Evolutionary conservation across 2,888 invertebrate species (phyloP), one percentile per base, ranked within the genome.

Genomic region (Peribatodes rhomboidaria): DNA sequence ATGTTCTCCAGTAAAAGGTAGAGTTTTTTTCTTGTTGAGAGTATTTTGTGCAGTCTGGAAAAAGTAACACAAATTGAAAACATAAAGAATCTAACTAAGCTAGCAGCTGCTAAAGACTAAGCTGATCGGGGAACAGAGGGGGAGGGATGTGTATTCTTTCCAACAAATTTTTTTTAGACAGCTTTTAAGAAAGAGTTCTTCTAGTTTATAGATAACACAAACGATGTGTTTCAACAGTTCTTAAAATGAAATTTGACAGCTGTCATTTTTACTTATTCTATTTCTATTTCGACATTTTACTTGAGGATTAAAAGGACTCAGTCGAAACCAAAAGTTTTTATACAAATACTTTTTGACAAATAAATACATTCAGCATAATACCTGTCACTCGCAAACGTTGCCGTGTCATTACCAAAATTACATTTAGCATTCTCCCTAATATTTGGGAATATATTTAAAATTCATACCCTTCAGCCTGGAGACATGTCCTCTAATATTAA

Each of bases 401-500:
- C 65, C 66, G 65, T 66, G 69, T 69, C 61, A 63, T 59, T 60
- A 57, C 52, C 52, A 64, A 69, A 60, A 67, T 68, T 67, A 68
- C 67, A 68, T 65, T 56, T 56, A 41, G 50, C 55, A 64, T 67
- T 68, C 62, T 60, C 56, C 18, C 33, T 47, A 59, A 69, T 69
- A 68, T 68, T 65, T 59, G 56, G 16, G 20, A 65, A 61, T 52
- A 62, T 54, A 65, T 72, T 69, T 70, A 61, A 70, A 70, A 68
- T 71, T 69, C 65, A 68, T 67, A 58, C 59, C 59, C 61, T 61
- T 67, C 62, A 64, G 50, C 58, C 59, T 50, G 13, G 52, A 52
- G 64, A 58, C 44, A 20, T 39, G 63, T 58, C 62, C 62, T 68
- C 65, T 54, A 68, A 70, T 72, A 69, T 71, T 69, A 70, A 65